Base-by-base conservation (phyloP, 2,113 vertebrate species). In the Zosterops hypoxanthus region DNA sequence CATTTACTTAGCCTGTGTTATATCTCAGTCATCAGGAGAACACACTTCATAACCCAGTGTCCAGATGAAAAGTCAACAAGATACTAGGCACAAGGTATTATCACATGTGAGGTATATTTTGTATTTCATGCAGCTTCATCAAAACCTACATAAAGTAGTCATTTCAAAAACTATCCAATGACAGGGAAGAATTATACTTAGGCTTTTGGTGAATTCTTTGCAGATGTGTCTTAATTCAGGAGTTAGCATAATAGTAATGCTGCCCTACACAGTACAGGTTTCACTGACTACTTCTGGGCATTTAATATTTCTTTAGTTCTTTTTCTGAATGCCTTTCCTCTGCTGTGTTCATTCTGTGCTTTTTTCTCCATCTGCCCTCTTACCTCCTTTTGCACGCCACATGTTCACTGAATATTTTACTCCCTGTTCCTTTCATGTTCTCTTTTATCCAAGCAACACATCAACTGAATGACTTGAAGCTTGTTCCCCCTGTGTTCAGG, bases 271-370 rank as follows among this genome's bases (percentile, higher is more conserved):
- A 83, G 25, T 33, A 47, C 36, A 85, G 73, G n/a, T 87, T 95
- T 94, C 81, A 80, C 29, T 18, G n/a, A 19, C 25, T 90, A 59
- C 75, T 82, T 89, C 79, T 61, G 49, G 39, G 8, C 33, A 71
- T 76, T 77, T 44, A 95, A 39, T 88, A 79, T 93, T 94, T 85
- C 26, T 90, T 36, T 78, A 80, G 42, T 24, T 85, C 55, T 41
- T 50, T 80, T 82, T 88, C 81, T 83, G 55, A 90, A 86, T 50
- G 39, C 16, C 39, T 95, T 68, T 86, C 15, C 90, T 94, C 85
- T 86, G 20, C 14, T 71, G 14, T 47, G 42, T 11, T 63, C 26
- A 25, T 84, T 91, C 77, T 68, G 28, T 64, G 59, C n/a, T 34
- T 91, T 31, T 84, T 91, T 56, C 41, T 86, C 60, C 60, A 86